Conservation (phyloP, 2,113 vertebrate species). For the Cephalopholis sonnerati region DNA sequence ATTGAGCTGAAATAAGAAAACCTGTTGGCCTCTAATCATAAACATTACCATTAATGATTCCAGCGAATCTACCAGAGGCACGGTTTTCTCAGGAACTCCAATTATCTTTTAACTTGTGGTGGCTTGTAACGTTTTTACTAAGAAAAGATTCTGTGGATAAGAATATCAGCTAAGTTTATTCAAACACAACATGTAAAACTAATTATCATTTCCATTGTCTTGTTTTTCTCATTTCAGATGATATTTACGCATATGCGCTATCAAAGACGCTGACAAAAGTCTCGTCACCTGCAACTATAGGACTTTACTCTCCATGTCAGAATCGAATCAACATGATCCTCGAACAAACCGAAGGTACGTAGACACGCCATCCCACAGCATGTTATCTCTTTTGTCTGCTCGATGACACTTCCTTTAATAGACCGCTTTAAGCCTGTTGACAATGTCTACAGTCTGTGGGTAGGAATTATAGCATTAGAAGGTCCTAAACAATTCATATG, state of each 20-base stretch:
- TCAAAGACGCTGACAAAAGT: conserved; percentile 85
- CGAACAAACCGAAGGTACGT: conserved; percentile 81
- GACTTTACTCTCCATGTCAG: conserved; percentile 87
- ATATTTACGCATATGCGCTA: conserved; percentile 84
- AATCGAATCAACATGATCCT: conserved; percentile 82
- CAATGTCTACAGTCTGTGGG: not conserved
- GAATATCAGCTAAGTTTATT: no score
- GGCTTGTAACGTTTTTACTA: not conserved
- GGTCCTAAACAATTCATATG: not conserved
- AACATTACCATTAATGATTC: not conserved
- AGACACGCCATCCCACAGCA: not conserved
- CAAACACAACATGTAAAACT: not conserved
- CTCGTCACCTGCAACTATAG: conserved; percentile 85
- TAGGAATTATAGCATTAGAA: not conserved
- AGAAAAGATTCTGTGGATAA: not conserved
- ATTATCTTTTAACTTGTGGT: not conserved
- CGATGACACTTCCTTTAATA: not conserved
- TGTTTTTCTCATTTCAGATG: conserved; percentile 68
- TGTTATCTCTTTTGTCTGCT: not conserved
- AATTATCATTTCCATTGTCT: not conserved
- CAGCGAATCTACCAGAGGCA: not conserved
- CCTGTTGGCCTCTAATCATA: not conserved
- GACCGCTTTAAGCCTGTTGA: not conserved
- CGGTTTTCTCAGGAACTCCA: not conserved
- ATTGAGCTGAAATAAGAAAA: not conserved